Conservation (phyloP, 2,888 invertebrate genomes). For the Frankliniella intonsa region DNA sequence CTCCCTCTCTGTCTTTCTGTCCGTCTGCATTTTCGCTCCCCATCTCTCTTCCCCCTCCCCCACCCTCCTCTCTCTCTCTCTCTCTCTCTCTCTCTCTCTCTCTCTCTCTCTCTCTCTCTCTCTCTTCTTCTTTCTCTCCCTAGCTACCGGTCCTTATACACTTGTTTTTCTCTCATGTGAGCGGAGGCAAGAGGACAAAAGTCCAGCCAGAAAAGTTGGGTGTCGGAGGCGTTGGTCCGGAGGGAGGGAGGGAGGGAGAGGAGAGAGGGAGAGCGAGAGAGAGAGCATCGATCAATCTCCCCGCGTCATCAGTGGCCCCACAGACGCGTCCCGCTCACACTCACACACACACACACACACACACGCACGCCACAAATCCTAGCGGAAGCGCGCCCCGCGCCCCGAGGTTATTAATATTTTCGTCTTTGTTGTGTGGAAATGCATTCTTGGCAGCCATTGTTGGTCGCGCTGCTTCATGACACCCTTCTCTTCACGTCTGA, state of each 20-base stretch:
- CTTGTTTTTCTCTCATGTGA: neutral
- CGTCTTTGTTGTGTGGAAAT: constrained; percentile 1
- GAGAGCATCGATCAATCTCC: constrained; percentile 1
- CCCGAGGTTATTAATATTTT: constrained; percentile 11
- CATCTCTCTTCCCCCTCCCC: neutral
- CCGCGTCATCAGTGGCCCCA: constrained; percentile 16
- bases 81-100: too few relatives aligned
- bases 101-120: neutral
- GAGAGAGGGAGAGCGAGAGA: neutral
- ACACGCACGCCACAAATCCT: neutral
- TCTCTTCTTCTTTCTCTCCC: too few relatives aligned
- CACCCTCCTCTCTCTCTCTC: neutral
- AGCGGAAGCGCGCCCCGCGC: neutral
- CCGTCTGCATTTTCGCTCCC: neutral
- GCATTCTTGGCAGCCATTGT: constrained; percentile 24
- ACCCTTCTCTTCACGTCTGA: neutral
- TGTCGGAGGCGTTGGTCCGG: neutral
- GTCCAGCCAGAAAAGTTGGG: too few relatives aligned
- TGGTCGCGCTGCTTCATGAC: neutral
- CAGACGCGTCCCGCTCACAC: neutral
- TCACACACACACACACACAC: constrained; percentile 12
- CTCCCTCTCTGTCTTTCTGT: neutral
- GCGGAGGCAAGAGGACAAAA: neutral
- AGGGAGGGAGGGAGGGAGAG: neutral
- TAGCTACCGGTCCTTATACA: too few relatives aligned